These are phyloP conservation scores for Dufourea novaeangliae DNA, from an alignment of 1,140 invertebrate species.

Conservation along the genomic window DNA sequence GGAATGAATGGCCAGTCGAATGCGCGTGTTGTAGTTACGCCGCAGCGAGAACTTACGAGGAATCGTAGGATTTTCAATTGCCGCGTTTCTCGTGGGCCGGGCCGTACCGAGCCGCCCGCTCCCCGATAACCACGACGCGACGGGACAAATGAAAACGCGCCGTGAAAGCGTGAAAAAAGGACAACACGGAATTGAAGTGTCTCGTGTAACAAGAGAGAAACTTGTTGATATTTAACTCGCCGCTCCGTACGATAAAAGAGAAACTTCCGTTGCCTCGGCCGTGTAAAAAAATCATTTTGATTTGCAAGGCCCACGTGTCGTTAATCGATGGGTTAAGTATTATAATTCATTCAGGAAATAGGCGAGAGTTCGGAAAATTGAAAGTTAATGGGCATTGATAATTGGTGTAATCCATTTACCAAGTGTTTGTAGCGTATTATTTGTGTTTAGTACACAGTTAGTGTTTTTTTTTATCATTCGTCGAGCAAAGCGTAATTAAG, in stretches of 20 bases:
- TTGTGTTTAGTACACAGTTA: too few species aligned
- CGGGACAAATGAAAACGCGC: neutral
- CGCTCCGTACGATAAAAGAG: slow-evolving; percentile 4
- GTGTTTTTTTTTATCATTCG: too few species aligned
- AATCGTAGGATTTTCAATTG: slow-evolving; percentile 22
- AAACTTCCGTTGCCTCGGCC: neutral
- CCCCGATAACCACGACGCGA: neutral
- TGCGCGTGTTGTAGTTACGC: slow-evolving; percentile 8
- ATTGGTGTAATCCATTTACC: too few species aligned
- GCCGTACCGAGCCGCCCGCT: neutral
- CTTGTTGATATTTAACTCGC: neutral
- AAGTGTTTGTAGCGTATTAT: too few species aligned
- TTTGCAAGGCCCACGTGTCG: neutral
- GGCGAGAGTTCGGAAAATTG: too few species aligned
- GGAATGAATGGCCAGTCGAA: slow-evolving; percentile 46
- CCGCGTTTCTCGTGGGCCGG: too few species aligned
- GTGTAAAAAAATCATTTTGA: neutral
- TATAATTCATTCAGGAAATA: neutral
- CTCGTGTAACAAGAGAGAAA: neutral
- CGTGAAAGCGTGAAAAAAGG: slow-evolving; percentile 19
- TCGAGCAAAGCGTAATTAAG: too few species aligned
- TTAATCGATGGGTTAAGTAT: neutral
- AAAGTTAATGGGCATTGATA: too few species aligned
- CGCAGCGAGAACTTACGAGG: neutral
- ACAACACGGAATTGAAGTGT: neutral